Evolutionary conservation across 2,797 vertebrate genomes (phyloP).

Genomic region (Vultur gryphus): DNA sequence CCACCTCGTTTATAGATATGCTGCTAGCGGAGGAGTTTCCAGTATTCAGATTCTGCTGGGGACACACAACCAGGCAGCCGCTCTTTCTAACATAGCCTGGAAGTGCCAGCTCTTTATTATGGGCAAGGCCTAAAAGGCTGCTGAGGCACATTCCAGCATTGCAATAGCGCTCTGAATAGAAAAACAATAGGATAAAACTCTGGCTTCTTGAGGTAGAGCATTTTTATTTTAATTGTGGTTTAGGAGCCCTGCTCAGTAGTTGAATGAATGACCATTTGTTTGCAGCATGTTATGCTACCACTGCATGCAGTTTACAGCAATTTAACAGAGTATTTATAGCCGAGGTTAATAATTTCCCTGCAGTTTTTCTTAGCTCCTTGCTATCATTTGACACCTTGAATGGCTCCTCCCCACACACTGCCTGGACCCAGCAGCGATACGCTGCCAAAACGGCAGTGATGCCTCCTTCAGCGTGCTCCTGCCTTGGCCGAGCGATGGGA

Average conservation of each 20-base stretch:
- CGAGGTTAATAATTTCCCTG: slow-evolving; percentile 26
- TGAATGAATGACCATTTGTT: slow-evolving; percentile 23
- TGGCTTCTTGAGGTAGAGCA: not conserved
- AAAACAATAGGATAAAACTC: not conserved
- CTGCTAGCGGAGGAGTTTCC: not conserved
- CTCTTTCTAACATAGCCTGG: not conserved
- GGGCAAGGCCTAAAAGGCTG: not conserved
- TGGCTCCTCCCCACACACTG: not conserved
- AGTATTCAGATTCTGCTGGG: not conserved
- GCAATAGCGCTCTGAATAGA: not conserved
- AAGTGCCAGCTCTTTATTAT: not conserved
- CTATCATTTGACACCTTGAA: slow-evolving; percentile 34
- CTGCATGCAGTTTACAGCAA: not conserved
- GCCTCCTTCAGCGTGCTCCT: not conserved
- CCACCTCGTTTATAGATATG: not conserved
- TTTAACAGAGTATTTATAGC: slow-evolving; percentile 54
- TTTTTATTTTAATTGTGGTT: slow-evolving; percentile 19
- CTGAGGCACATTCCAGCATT: not conserved
- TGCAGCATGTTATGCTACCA: not conserved
- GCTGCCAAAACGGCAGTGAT: not conserved
- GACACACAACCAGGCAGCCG: not conserved
- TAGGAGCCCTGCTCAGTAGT: not conserved
- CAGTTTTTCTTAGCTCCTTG: slow-evolving; percentile 54
- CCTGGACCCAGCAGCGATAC: fast-evolving
- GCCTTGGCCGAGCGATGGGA: not conserved